phyloP scores from a whole-genome alignment of 2,113 vertebrate genomes.

The Forbesichthys papilliferus region DNA sequence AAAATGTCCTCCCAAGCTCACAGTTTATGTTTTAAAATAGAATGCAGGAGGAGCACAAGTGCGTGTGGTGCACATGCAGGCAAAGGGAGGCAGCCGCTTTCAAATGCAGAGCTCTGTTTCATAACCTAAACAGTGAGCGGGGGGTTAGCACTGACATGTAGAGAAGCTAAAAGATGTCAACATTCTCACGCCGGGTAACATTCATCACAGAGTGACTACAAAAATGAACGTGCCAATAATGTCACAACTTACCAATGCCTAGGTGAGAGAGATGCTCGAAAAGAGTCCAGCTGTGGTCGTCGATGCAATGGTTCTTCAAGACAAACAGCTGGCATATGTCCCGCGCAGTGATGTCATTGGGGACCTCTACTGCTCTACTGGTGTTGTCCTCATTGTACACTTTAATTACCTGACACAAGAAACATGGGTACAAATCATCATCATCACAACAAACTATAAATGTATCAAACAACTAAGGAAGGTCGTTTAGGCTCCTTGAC shows the following conservation, averaged over 20 bases:
- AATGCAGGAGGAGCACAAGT: background rate
- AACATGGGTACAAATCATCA: conserved; percentile 13
- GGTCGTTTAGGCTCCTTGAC: no score
- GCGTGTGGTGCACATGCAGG: background rate
- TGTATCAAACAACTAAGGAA: no score
- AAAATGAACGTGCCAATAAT: no score
- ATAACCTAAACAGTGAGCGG: no score
- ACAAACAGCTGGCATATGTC: conserved; percentile 94
- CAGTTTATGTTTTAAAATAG: background rate
- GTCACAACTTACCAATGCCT: conserved; percentile 80
- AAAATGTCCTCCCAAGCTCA: no score
- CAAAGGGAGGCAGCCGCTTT: background rate
- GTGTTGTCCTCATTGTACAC: conserved; percentile 94
- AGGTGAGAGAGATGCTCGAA: conserved; percentile 86
- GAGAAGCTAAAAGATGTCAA: no score
- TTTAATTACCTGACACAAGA: conserved; percentile 89
- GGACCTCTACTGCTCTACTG: conserved; percentile 91
- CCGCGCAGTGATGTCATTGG: conserved; percentile 87
- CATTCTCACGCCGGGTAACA: no score
- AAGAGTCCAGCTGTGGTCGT: conserved; percentile 95
- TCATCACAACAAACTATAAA: background rate
- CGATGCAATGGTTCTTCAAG: conserved; percentile 90
- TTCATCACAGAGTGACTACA: no score
- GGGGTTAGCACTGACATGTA: background rate
- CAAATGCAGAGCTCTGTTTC: no score